Evolutionary conservation across 1,140 invertebrate genomes (phyloP).

Genomic region (Neodiprion pinetum): DNA sequence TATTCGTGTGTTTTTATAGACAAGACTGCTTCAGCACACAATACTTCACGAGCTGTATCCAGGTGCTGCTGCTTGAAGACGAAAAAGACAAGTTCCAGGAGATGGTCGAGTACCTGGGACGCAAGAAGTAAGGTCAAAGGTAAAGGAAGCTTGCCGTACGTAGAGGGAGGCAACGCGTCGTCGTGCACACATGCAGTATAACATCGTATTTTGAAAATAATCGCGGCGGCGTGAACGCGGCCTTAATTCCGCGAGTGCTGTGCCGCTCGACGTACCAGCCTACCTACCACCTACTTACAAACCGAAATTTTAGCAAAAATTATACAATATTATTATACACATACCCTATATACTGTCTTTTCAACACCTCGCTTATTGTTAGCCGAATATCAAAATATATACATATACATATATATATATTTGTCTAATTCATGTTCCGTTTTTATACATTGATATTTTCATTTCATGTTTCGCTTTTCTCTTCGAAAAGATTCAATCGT

Average conservation of each 20-base stretch:
- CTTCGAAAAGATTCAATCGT: too few relatives aligned
- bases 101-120: conserved; percentile 68
- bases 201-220: conserved; percentile 24
- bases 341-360: background rate
- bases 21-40: conserved; percentile 68
- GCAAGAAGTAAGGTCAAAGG: conserved; percentile 54
- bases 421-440: background rate
- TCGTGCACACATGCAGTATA: background rate
- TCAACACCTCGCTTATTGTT: conserved; percentile 5
- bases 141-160: conserved; percentile 1
- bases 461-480: too few relatives aligned
- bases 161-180: background rate
- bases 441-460: too few relatives aligned
- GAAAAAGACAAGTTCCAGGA: conserved; percentile 67
- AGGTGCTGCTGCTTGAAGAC: conserved; percentile 66
- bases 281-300: conserved; percentile 1
- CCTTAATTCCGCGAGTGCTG: conserved; percentile 24
- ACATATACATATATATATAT: background rate
- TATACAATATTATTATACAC: background rate
- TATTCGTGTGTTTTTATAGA: conserved; percentile 42
- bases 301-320: background rate
- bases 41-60: conserved; percentile 71
- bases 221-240: conserved; percentile 35
- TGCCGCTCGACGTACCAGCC: conserved; percentile 6
- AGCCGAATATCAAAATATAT: conserved; percentile 1